A percentile compares a stretch with the other conserved stretches of the same genome.
Evolutionary conservation across 2,888 invertebrate genomes (phyloP).

Genomic region (Sisyra terminalis): DNA sequence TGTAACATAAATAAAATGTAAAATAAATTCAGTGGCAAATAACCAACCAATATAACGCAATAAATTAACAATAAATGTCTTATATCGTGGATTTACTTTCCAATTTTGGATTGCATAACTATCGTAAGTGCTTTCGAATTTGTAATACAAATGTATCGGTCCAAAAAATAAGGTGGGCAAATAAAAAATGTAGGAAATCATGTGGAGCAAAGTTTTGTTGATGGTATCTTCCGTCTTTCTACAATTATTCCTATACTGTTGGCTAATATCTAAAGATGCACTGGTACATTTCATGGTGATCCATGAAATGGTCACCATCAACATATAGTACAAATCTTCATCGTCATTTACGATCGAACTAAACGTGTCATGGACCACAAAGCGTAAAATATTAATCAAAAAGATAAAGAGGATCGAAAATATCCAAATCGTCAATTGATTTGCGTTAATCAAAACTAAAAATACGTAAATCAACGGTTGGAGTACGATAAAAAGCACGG

Average conservation of each 20-base stretch:
- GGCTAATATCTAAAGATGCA: slow-evolving; percentile 40
- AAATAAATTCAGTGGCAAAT: slow-evolving; percentile 45
- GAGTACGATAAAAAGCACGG: slow-evolving; percentile 30
- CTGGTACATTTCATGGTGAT: slow-evolving; percentile 61
- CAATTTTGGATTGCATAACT: slow-evolving; percentile 18
- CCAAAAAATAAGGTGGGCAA: slow-evolving; percentile 70
- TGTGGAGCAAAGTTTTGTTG: slow-evolving; percentile 24
- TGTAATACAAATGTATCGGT: slow-evolving; percentile 63
- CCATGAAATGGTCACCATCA: slow-evolving; percentile 46
- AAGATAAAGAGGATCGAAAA: slow-evolving; percentile 32
- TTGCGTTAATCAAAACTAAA: slow-evolving; percentile 27
- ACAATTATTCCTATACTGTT: slow-evolving; percentile 15
- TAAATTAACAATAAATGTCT: slow-evolving; percentile 29
- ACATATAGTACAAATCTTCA: slow-evolving; percentile 29
- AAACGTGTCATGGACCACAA: background rate
- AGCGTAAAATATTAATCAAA: slow-evolving; percentile 32
- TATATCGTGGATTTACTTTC: slow-evolving; percentile 21
- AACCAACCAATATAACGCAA: slow-evolving; percentile 48
- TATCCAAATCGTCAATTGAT: slow-evolving; percentile 35
- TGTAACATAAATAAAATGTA: slow-evolving; percentile 72
- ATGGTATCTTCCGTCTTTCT: slow-evolving; percentile 11
- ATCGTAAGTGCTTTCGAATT: slow-evolving; percentile 37
- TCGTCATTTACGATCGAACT: slow-evolving; percentile 19
- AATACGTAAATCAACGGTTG: slow-evolving; percentile 39
- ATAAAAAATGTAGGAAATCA: slow-evolving; percentile 64